Evolutionary conservation across 2,113 vertebrate genomes (phyloP).

Genomic region (Tichodroma muraria): DNA sequence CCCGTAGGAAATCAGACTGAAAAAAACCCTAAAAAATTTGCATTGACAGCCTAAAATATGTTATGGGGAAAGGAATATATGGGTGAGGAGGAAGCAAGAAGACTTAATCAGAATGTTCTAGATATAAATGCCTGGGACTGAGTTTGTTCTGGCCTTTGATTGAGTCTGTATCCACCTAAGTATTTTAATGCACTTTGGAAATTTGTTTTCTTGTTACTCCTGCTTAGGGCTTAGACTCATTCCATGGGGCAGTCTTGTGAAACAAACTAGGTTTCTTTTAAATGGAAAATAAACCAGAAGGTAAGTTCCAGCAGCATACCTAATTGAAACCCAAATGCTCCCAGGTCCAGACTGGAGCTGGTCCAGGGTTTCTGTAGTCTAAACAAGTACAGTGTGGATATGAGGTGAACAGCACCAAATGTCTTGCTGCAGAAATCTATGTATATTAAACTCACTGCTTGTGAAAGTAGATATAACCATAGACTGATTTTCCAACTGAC

Average conservation of each 20-base stretch:
- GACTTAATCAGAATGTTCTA: not conserved
- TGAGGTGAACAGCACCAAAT: not conserved
- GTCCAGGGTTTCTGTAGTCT: not conserved
- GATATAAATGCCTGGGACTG: not conserved
- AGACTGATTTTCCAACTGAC: not conserved
- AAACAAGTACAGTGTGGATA: not conserved
- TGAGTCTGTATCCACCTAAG: not conserved
- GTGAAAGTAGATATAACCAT: not conserved
- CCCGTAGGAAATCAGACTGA: not conserved
- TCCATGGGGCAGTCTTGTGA: not conserved
- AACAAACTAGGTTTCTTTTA: not conserved
- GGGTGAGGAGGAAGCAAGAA: not conserved
- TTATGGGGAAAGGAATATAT: not conserved
- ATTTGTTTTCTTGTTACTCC: not conserved
- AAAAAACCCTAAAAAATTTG: not conserved
- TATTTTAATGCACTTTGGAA: not conserved
- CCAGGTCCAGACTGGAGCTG: not conserved
- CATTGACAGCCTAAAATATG: not conserved
- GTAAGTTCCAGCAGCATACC: not conserved
- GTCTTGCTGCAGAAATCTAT: not conserved
- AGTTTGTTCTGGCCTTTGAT: not conserved
- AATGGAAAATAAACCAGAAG: not conserved
- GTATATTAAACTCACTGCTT: not conserved
- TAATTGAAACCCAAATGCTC: not conserved
- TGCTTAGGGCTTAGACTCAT: not conserved